These are phyloP conservation scores for Harmothoe impar DNA, from an alignment of 2,888 invertebrate species.

Conservation along the genomic window DNA sequence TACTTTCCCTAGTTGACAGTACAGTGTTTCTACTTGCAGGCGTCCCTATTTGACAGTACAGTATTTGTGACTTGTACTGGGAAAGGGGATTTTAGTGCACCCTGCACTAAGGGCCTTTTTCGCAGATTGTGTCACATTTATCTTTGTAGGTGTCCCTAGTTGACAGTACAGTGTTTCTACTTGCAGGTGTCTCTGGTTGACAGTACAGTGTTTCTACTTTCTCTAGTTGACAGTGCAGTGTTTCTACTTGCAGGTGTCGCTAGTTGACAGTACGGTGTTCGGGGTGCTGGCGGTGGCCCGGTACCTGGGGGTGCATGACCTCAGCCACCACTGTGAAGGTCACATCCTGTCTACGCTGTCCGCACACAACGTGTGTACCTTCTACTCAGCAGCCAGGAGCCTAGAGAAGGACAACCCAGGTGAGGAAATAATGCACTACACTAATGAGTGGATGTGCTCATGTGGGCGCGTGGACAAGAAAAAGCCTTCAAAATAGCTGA, in stretches of 20 bases:
- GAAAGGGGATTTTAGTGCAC: too few species aligned
- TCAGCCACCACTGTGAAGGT: conserved; percentile 43
- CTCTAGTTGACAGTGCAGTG: background rate
- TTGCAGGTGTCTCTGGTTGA: conserved; percentile 60
- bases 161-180: conserved; percentile 59
- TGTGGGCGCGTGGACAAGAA: too few species aligned
- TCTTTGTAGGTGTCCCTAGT: conserved; percentile 32
- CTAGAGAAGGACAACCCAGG: conserved; percentile 52
- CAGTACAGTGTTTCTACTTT: conserved; percentile 48
- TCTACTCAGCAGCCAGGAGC: conserved; percentile 53
- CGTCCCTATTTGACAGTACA: too few species aligned
- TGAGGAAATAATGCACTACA: background rate
- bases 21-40: too few species aligned
- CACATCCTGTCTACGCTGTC: conserved; percentile 57
- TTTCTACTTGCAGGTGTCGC: conserved; percentile 10
- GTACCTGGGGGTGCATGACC: conserved; percentile 60
- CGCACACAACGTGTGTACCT: conserved; percentile 65
- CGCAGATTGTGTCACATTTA: too few species aligned
- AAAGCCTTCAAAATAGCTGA: too few species aligned
- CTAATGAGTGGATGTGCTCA: background rate
- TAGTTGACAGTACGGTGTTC: conserved; percentile 61
- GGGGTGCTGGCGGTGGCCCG: conserved; percentile 42
- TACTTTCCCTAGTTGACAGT: too few species aligned
- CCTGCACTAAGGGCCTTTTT: too few species aligned
- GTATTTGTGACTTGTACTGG: too few species aligned